phyloP scores from a whole-genome alignment of 2,113 vertebrate species.

The Pterocles orientalis region DNA sequence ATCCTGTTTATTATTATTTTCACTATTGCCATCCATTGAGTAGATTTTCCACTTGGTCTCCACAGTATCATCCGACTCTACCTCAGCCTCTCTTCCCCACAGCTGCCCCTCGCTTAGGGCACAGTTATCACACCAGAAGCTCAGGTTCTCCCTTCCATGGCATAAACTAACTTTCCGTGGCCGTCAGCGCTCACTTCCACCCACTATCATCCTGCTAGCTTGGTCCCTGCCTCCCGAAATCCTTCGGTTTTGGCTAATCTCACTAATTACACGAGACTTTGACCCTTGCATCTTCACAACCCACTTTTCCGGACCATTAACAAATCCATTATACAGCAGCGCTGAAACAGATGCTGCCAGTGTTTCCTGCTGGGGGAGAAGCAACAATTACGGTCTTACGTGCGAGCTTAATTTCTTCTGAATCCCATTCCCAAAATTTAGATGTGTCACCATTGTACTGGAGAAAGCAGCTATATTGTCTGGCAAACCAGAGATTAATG shows the following conservation, averaged over 20 bases:
- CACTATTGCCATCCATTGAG: background rate
- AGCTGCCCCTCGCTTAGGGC: background rate
- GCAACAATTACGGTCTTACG: background rate
- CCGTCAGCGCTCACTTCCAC: background rate
- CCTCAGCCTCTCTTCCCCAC: background rate
- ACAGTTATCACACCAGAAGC: background rate
- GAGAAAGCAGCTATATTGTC: background rate
- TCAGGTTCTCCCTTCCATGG: background rate
- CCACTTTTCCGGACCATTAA: slow-evolving; percentile 1
- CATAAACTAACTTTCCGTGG: rapidly evolving
- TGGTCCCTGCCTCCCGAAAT: background rate
- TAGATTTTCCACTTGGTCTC: background rate
- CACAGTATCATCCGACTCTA: background rate
- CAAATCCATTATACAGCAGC: background rate
- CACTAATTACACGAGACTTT: background rate
- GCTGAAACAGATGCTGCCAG: background rate
- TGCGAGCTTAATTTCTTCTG: background rate
- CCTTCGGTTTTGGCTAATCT: background rate
- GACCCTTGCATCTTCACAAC: background rate
- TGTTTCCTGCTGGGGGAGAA: background rate
- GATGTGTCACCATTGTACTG: background rate
- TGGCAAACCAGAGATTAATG: background rate
- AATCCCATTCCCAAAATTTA: background rate
- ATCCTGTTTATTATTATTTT: background rate
- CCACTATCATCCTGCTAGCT: background rate